Conservation (phyloP, 2,113 vertebrate genomes). For the Clarias macrocephalus region DNA sequence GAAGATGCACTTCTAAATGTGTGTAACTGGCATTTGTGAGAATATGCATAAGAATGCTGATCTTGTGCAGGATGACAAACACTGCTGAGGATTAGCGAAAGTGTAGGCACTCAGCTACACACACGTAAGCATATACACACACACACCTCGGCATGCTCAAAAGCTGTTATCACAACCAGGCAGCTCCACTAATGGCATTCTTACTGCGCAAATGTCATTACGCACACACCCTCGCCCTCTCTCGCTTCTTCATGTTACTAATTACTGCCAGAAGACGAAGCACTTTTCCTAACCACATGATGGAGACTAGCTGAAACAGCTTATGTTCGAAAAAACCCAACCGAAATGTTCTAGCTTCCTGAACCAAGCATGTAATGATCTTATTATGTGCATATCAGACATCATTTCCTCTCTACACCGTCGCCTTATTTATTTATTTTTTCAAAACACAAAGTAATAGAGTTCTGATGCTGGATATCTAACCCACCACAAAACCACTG, state of each 20-base stretch:
- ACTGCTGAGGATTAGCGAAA: conserved; percentile 36
- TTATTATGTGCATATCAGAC: conserved; percentile 31
- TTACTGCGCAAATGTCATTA: conserved; percentile 40
- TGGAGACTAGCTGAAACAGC: conserved; percentile 3
- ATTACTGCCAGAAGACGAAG: conserved; percentile 35
- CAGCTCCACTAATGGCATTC: conserved; percentile 46
- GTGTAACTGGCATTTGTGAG: neutral
- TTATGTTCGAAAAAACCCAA: neutral
- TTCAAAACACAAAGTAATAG: conserved; percentile 1
- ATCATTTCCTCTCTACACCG: conserved; percentile 10
- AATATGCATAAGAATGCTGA: neutral
- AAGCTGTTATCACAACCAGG: conserved; percentile 44
- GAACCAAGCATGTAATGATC: conserved; percentile 9
- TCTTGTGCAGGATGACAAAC: neutral
- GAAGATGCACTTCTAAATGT: neutral
- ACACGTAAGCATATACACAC: neutral
- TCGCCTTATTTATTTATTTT: neutral
- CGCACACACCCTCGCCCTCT: conserved; percentile 11
- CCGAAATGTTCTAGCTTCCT: conserved; percentile 8
- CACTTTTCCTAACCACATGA: neutral
- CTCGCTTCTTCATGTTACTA: conserved; percentile 21
- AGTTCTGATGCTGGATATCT: conserved; percentile 22
- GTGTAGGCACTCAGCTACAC: conserved; percentile 18
- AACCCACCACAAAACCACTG: neutral
- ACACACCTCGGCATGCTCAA: conserved; percentile 34